These are phyloP conservation scores for Podargus strigoides DNA, from an alignment of 2,797 vertebrate genomes.

Conservation along the genomic window DNA sequence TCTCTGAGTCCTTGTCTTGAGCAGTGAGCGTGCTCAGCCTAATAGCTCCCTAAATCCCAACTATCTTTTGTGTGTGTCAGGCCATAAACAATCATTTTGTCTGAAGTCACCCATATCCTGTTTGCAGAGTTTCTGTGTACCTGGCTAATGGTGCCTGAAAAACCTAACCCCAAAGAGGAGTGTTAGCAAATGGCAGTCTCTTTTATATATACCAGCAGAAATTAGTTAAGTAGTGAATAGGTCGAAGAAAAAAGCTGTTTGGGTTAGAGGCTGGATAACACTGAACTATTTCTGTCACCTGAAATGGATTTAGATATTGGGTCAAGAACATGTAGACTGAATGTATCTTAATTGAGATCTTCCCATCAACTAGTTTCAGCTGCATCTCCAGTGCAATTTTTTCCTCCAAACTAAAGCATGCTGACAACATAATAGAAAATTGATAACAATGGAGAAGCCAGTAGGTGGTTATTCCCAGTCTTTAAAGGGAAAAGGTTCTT, in stretches of 20 bases:
- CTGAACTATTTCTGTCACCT: not conserved
- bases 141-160: not conserved
- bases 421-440: not conserved
- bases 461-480: not conserved
- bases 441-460: not conserved
- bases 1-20: not conserved
- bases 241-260: not conserved
- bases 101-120: rapidly evolving
- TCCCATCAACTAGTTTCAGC: not conserved
- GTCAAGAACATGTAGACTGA: not conserved
- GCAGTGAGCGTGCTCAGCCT: not conserved
- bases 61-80: not conserved
- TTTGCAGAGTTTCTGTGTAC: not conserved
- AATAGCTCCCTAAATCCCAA: not conserved
- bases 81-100: not conserved
- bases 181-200: not conserved
- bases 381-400: not conserved
- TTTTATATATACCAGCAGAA: not conserved
- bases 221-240: not conserved
- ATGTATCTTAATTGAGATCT: not conserved
- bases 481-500: not conserved
- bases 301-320: not conserved
- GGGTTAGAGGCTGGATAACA: not conserved
- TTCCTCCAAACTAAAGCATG: not conserved
- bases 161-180: not conserved